Evolutionary conservation across 92 coral and sea anemone species (phyloP), one percentile per base, ranked within the genome.

Genomic region (Phenganax stokvisi): DNA sequence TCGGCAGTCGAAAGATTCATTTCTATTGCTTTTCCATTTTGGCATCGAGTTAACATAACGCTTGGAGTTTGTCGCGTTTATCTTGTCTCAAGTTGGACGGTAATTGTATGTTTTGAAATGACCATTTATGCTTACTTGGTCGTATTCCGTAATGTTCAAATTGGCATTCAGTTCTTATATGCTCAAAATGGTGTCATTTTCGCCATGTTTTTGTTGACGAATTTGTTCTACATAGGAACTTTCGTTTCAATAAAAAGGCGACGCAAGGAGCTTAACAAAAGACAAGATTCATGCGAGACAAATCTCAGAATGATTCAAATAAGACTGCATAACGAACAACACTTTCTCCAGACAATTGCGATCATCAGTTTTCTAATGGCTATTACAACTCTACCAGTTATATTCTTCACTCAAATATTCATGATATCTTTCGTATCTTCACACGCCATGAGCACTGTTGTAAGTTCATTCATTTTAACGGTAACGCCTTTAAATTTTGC

Each of bases 221-320:
- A 37, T 37, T 37, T 37, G 6, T 37, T 37, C 47, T 37, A 37
- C 86, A 83, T 84, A 25, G 67, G 25, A 61, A 13, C 67, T 0
- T 61, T 7, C 25, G 15, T 61, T 13, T 61, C 67, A 13, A 0
- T 17, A 13, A 13, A 17, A 13, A 61, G 28, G 25, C 67, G 25
- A 61, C 20, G 28, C 8, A 61, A 13, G 25, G 67, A 9, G 28
- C 67, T 61, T 13, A 7, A 61, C 20, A 61, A 17, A 13, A 61
- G 67, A 61, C 67, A 61, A 13, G 67, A 61, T 28, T 15, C 25
- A 28, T 13, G 28, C 67, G 2, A 13, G 25, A 28, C 67, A 61
- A 61, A 13, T 61, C 9, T 13, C 9, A 61, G 67, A 28, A 61
- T 28, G 67, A 61, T 61, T 61, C 20, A 13, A 61, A 61, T 61